Conservation (phyloP, 2,113 vertebrate species). For the Neogale vison region DNA sequence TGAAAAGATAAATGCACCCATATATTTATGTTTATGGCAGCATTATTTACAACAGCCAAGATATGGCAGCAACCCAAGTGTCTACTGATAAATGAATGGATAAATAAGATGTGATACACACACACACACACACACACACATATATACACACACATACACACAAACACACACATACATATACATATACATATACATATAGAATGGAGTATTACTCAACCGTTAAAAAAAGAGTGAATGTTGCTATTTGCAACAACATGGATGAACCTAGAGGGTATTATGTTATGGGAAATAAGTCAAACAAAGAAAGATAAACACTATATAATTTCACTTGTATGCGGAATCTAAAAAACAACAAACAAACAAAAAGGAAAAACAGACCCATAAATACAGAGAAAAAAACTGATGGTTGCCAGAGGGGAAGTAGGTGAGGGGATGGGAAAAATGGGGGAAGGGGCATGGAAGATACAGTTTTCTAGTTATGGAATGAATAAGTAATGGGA, state of each 20-base stretch:
- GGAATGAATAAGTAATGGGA: neutral
- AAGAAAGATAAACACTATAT: neutral
- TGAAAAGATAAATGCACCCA: neutral
- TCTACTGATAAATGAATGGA: neutral
- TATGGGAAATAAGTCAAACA: neutral
- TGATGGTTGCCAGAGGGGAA: neutral
- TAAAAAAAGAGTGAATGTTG: neutral
- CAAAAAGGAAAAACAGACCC: neutral
- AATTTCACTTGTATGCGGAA: neutral
- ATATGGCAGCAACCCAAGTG: neutral
- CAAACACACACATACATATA: neutral
- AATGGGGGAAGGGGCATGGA: neutral
- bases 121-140: too few relatives aligned
- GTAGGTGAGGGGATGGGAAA: neutral
- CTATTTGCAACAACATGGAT: neutral
- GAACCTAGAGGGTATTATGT: neutral
- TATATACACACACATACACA: neutral
- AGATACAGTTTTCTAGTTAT: neutral
- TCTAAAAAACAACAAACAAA: neutral
- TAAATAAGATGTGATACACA: neutral
- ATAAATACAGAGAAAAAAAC: neutral
- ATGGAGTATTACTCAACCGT: neutral
- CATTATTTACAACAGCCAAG: neutral
- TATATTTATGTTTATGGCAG: neutral
- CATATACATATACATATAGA: neutral